A percentile compares a stretch with the other conserved stretches of the same genome.
Conservation (phyloP, 2,113 vertebrate genomes). For the Lophius piscatorius region DNA sequence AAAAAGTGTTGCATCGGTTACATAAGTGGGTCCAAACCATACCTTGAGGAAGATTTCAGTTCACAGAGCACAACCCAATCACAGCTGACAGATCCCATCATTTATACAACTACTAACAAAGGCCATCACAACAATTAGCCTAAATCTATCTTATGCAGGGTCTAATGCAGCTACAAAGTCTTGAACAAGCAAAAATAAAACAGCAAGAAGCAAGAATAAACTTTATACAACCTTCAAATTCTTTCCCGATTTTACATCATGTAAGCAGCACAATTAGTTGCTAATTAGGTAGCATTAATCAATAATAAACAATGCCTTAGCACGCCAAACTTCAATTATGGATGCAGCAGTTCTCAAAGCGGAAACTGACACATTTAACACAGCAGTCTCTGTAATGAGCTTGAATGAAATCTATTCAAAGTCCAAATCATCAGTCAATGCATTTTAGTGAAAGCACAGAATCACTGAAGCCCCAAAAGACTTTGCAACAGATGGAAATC, state of each 20-base stretch:
- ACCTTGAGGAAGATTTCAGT: no score
- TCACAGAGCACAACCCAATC: no score
- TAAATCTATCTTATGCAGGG: no score
- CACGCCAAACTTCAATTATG: slow-evolving; percentile 31
- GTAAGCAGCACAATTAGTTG: slow-evolving; percentile 43
- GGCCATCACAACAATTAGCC: no score
- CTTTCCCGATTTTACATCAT: slow-evolving; percentile 70
- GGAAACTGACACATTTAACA: slow-evolving; percentile 42
- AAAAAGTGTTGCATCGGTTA: no score
- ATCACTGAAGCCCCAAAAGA: no score
- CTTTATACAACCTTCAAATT: slow-evolving; percentile 41
- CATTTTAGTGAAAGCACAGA: no score
- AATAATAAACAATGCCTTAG: slow-evolving; percentile 50
- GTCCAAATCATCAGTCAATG: no score
- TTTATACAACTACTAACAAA: slow-evolving; percentile 12
- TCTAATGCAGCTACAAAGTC: slow-evolving; percentile 34
- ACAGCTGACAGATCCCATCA: slow-evolving; percentile 22
- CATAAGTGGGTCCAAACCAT: no score
- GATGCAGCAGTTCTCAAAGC: slow-evolving; percentile 28
- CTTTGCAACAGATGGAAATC: no score
- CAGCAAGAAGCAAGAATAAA: no score
- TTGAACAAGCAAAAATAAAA: slow-evolving; percentile 40
- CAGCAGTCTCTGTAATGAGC: slow-evolving; percentile 20
- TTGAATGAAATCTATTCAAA: background rate
- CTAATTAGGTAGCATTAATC: slow-evolving; percentile 65